phyloP scores from a whole-genome alignment of 2,113 vertebrate genomes.

The Seriola quinqueradiata region DNA sequence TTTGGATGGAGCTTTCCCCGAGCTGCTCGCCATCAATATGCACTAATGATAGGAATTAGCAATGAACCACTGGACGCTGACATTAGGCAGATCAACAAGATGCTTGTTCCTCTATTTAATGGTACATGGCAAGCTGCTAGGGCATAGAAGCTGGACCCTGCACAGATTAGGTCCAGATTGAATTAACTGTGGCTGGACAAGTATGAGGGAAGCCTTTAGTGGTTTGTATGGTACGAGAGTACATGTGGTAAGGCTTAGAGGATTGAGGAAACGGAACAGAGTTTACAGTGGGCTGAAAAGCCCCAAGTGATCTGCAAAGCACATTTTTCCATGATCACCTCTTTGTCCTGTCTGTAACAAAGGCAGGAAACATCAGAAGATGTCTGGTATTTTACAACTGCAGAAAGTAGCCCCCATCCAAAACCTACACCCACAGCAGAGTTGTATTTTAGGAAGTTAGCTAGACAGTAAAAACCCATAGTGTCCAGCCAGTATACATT shows the following conservation, averaged over 20 bases:
- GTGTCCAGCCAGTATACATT: not conserved
- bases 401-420: constrained; percentile 20
- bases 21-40: constrained; percentile 77
- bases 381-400: constrained; percentile 56
- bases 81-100: constrained; percentile 78
- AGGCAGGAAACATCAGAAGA: constrained; percentile 76
- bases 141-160: constrained; percentile 47
- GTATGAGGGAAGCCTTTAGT: constrained; percentile 59
- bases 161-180: constrained; percentile 73
- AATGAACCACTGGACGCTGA: constrained; percentile 73
- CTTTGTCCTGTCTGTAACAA: constrained; percentile 74
- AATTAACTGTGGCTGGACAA: constrained; percentile 70
- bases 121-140: constrained; percentile 53
- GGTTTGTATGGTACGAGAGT: constrained; percentile 55
- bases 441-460: not conserved
- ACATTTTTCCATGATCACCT: constrained; percentile 71
- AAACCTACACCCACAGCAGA: not conserved
- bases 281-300: constrained; percentile 64
- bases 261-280: constrained; percentile 57
- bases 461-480: not conserved
- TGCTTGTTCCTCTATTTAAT: constrained; percentile 68
- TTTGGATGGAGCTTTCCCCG: constrained; percentile 54
- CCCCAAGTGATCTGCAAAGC: constrained; percentile 57
- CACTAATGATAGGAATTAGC: constrained; percentile 83
- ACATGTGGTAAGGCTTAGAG: constrained; percentile 66